phyloP scores from a whole-genome alignment of 2,797 vertebrate species.

The Xenops minutus region DNA sequence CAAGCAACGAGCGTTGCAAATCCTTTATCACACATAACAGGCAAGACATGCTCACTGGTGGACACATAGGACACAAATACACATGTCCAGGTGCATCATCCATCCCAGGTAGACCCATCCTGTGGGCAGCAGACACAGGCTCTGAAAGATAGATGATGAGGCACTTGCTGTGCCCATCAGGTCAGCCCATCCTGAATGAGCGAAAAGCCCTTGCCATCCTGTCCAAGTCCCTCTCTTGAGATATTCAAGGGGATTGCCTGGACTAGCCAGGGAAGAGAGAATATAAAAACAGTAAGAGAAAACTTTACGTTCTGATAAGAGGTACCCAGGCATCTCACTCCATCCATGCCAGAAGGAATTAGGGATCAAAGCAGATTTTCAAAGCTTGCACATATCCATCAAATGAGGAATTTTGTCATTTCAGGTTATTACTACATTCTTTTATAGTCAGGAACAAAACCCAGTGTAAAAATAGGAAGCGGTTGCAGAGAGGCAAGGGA shows the following conservation, averaged over 20 bases:
- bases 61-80: background rate
- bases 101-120: background rate
- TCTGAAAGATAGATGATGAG: background rate
- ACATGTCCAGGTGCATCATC: accelerated
- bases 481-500: background rate
- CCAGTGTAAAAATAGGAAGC: constrained; percentile 7
- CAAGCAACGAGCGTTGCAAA: background rate
- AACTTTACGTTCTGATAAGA: background rate
- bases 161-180: background rate
- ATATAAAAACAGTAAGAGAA: background rate
- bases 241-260: background rate
- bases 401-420: background rate
- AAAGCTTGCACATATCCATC: background rate
- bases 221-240: background rate
- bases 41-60: accelerated
- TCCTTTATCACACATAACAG: accelerated
- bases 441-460: constrained; percentile 6
- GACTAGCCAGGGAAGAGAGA: background rate
- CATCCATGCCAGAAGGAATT: background rate
- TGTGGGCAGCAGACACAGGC: background rate
- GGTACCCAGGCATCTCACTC: background rate
- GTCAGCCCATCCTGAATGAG: background rate
- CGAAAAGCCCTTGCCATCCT: background rate
- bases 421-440: background rate
- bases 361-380: background rate